These are phyloP conservation scores for Bugulina stolonifera DNA, from an alignment of 2,888 invertebrate genomes.

Conservation along the genomic window DNA sequence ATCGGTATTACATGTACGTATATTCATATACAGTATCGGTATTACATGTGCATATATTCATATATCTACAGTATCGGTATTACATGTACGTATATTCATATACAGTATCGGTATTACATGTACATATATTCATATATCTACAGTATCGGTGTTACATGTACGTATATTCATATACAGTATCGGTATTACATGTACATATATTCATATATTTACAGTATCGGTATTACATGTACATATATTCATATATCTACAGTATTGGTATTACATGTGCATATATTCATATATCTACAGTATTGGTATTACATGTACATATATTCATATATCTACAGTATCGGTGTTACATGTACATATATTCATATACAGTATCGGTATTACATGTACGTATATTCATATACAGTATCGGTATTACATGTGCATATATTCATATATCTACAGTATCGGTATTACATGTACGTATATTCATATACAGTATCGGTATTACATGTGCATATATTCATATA, in stretches of 20 bases:
- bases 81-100: not conserved
- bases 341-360: not conserved
- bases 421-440: not conserved
- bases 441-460: not conserved
- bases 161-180: not conserved
- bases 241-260: too few species aligned
- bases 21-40: too few species aligned
- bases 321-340: not conserved
- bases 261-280: constrained; percentile 33
- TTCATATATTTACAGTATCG: not conserved
- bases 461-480: too few species aligned
- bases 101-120: not conserved
- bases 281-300: not conserved
- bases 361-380: not conserved
- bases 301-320: not conserved
- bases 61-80: not conserved
- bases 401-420: too few species aligned
- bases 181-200: not conserved
- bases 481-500: constrained; percentile 32
- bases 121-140: not conserved
- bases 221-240: not conserved
- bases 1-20: not conserved
- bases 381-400: too few species aligned
- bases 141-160: not conserved
- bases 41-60: constrained; percentile 33